Percentiles rank a stretch among this genome's conserved stretches.
Evolutionary conservation across 2,797 vertebrate genomes (phyloP).

Genomic region (Sebastes vulpes): DNA sequence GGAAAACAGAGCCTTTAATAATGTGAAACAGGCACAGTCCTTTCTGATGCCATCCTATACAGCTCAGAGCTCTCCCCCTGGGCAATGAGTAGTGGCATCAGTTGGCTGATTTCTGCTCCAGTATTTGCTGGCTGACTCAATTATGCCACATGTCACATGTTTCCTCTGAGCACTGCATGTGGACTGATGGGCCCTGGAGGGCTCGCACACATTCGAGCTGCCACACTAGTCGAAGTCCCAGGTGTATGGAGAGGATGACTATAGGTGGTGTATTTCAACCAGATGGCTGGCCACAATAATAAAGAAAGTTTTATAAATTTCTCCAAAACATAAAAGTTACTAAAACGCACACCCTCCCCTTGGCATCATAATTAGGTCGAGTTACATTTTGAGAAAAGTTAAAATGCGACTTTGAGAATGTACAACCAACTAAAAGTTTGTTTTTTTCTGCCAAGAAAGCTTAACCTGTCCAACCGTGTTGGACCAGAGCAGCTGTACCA

Average conservation of each 20-base stretch:
- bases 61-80: constrained; percentile 45
- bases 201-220: constrained; percentile 53
- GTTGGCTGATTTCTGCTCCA: constrained; percentile 52
- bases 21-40: constrained; percentile 58
- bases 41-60: constrained; percentile 37
- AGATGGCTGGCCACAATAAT: constrained; percentile 61
- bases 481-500: constrained; percentile 70
- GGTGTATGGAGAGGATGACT: constrained; percentile 59
- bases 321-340: constrained; percentile 30
- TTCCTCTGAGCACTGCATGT: constrained; percentile 64
- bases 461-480: constrained; percentile 65
- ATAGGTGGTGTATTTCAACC: constrained; percentile 54
- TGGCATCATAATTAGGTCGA: not conserved
- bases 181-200: constrained; percentile 73
- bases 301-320: constrained; percentile 40
- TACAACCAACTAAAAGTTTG: not conserved
- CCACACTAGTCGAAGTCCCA: constrained; percentile 52
- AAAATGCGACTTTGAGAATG: constrained; percentile 3
- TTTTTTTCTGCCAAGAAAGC: constrained; percentile 47
- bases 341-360: not conserved
- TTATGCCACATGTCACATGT: constrained; percentile 74
- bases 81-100: constrained; percentile 48
- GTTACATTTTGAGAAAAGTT: not conserved
- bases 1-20: constrained; percentile 67
- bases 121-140: constrained; percentile 72